Percentiles rank a stretch among this genome's conserved stretches.
These are phyloP conservation scores for Pogonocherus hispidulus DNA, from an alignment of 2,888 invertebrate genomes.

Conservation along the genomic window DNA sequence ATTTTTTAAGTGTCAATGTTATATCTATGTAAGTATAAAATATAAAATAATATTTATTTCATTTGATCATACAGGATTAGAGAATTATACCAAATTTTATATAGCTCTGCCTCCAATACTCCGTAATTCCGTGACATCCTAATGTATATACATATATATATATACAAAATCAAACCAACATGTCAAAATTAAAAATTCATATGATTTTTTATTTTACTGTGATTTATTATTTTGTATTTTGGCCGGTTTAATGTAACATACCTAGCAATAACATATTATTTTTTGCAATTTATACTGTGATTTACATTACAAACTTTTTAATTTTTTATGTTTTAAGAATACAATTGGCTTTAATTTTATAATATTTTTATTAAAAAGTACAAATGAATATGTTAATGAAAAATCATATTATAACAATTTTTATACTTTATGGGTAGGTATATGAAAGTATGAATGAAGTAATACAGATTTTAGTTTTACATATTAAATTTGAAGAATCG, in stretches of 20 bases:
- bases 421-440: slow-evolving; percentile 41
- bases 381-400: slow-evolving; percentile 53
- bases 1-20: no score
- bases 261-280: slow-evolving; percentile 60
- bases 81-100: no score
- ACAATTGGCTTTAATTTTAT: slow-evolving; percentile 48
- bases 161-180: slow-evolving; percentile 43
- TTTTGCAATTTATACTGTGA: slow-evolving; percentile 60
- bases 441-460: slow-evolving; percentile 47
- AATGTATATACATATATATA: no score
- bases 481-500: slow-evolving; percentile 42
- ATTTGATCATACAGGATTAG: no score
- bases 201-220: slow-evolving; percentile 54
- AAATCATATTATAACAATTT: slow-evolving; percentile 42
- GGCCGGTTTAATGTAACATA: slow-evolving; percentile 62
- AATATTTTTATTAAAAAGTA: slow-evolving; percentile 53
- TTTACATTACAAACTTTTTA: slow-evolving; percentile 52
- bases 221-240: slow-evolving; percentile 51
- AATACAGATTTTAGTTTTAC: slow-evolving; percentile 46
- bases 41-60: no score
- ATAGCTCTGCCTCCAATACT: no score
- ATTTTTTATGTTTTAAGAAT: slow-evolving; percentile 50
- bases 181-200: slow-evolving; percentile 48
- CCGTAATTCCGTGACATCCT: no score
- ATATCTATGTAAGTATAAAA: no score